phyloP scores from a whole-genome alignment of 1,140 invertebrate species.

The Ceratina australensis region DNA sequence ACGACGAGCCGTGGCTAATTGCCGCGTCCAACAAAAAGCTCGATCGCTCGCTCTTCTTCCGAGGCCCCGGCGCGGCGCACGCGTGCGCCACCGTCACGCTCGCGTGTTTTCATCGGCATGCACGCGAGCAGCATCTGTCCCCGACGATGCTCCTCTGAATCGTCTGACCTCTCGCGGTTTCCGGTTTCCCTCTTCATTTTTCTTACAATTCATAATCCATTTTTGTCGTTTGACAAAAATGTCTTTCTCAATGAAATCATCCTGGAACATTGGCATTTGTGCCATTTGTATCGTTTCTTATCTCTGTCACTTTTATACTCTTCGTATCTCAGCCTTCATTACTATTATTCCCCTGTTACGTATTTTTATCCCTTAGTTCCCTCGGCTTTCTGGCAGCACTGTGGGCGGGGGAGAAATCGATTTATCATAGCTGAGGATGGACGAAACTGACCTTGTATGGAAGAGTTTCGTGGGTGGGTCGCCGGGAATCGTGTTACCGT shows the following conservation, averaged over 20 bases:
- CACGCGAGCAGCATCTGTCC: constrained; percentile 38
- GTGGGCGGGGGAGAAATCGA: not conserved
- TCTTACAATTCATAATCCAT: too few relatives aligned
- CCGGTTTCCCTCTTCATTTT: not conserved
- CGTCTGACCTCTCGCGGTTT: not conserved
- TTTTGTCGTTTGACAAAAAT: too few relatives aligned
- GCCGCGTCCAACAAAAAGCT: constrained; percentile 51
- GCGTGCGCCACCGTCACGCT: constrained; percentile 25
- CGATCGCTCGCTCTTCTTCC: constrained; percentile 9
- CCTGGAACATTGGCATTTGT: too few relatives aligned
- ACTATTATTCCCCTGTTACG: not conserved
- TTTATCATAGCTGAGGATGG: constrained; percentile 18
- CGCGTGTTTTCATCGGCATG: constrained; percentile 46
- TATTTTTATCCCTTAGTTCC: not conserved
- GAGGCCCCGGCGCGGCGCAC: constrained; percentile 13
- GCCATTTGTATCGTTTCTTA: too few relatives aligned
- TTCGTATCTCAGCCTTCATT: not conserved
- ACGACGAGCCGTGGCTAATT: constrained; percentile 57
- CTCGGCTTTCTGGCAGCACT: not conserved
- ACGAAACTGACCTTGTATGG: constrained; percentile 21
- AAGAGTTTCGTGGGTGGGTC: constrained; percentile 19
- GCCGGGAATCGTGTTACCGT: constrained; percentile 16
- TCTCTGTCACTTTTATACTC: constrained; percentile 11
- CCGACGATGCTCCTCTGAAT: constrained; percentile 1
- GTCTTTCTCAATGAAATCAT: too few relatives aligned